Conservation (phyloP, 1,140 invertebrate genomes). For the Patella vulgata region DNA sequence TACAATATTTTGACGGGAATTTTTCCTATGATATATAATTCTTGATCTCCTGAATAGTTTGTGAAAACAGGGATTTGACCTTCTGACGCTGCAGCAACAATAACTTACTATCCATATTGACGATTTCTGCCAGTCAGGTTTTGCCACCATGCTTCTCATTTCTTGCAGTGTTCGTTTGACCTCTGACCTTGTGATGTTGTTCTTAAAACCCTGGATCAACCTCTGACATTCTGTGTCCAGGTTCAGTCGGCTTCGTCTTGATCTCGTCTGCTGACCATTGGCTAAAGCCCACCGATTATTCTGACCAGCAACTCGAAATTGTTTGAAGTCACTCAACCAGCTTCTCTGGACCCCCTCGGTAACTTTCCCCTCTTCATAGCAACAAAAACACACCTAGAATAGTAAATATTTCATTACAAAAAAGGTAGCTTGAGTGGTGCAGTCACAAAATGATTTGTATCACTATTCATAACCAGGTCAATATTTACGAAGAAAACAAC, state of each 20-base stretch:
- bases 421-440: no score
- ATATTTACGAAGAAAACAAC: no score
- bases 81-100: no score
- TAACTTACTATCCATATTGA: slow-evolving; percentile 38
- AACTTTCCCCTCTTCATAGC: slow-evolving; percentile 49
- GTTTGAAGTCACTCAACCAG: slow-evolving; percentile 28
- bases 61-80: no score
- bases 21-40: no score
- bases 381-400: slow-evolving; percentile 47
- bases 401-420: slow-evolving; percentile 14
- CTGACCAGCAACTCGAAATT: slow-evolving; percentile 9
- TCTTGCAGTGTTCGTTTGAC: slow-evolving; percentile 46
- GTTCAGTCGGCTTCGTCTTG: slow-evolving; percentile 41
- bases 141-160: slow-evolving; percentile 42
- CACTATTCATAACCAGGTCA: no score
- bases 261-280: slow-evolving; percentile 10
- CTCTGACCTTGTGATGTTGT: slow-evolving; percentile 43
- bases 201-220: slow-evolving; percentile 43
- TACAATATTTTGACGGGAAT: no score
- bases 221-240: slow-evolving; percentile 43
- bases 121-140: slow-evolving; percentile 55
- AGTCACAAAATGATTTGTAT: no score
- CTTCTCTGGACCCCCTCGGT: slow-evolving; percentile 28
- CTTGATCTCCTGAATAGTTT: no score
- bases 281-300: background rate